These are phyloP conservation scores for Polyommatus icarus DNA, from an alignment of 2,888 invertebrate genomes.

Conservation along the genomic window DNA sequence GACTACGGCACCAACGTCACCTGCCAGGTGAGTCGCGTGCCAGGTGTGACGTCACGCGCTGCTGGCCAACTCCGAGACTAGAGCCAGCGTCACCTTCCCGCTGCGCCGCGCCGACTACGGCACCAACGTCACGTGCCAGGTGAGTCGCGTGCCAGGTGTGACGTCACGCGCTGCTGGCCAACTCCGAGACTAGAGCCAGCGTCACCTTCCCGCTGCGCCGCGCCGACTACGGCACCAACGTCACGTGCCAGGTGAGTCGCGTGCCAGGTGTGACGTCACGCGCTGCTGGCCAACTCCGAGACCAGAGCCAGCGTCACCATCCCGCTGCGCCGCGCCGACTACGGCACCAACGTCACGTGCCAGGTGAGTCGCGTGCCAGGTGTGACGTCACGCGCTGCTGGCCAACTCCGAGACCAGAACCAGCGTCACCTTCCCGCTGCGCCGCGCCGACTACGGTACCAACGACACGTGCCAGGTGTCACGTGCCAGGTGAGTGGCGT, in stretches of 20 bases:
- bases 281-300: no score
- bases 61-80: slow-evolving; percentile 76
- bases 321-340: slow-evolving; percentile 53
- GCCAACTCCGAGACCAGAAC: no score
- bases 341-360: background rate
- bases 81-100: slow-evolving; percentile 62
- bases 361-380: slow-evolving; percentile 51
- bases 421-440: no score
- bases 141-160: background rate
- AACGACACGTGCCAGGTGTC: no score
- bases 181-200: no score
- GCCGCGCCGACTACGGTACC: no score
- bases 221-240: no score
- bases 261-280: background rate
- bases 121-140: no score
- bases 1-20: slow-evolving; percentile 66
- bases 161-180: background rate
- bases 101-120: slow-evolving; percentile 56
- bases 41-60: slow-evolving; percentile 46
- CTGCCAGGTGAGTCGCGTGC: slow-evolving; percentile 59
- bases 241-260: background rate
- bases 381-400: background rate
- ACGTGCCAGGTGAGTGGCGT: no score
- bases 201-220: no score
- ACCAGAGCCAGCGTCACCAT: no score